Evolutionary conservation across 2,888 invertebrate species (phyloP), one percentile per base, ranked within the genome.

Genomic region (Amblyjoppa fuscipennis): DNA sequence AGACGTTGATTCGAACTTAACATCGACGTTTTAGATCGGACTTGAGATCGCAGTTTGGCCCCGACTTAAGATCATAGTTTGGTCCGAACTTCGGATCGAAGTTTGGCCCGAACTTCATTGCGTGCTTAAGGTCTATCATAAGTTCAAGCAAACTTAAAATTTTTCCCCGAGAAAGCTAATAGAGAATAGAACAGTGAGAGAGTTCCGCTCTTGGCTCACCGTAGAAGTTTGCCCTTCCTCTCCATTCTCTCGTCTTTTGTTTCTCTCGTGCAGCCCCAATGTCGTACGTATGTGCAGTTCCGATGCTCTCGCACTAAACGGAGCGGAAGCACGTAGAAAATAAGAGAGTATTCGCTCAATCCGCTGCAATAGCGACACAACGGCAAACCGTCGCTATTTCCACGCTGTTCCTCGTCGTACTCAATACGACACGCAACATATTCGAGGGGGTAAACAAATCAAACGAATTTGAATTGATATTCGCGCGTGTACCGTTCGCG

Each of bases 291-390:
- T 61, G 38, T 61, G 59, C 53, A 73, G 73, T 69, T 31, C 34
- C 56, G 56, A 68, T 84, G 83, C 73, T 80, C 74, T 77, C 77
- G 84, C 83, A 81, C 77, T 80, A 84, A 86, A 88, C 87, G 84
- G 84, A 80, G 70, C 79, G 68, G 73, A 79, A 74, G 74, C 74
- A 81, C 81, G 79, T 79, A 83, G 88, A 85, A 87, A 85, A 85
- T 83, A 78, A 80, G 85, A 81, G 74, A 78, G 69, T 53, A 64
- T 69, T 70, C 25, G 69, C 38, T 71, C 64, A 38, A 69, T 59
- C 76, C 71, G 68, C 25, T 45, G 28, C 59, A 59, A 59, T 66
- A 64, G 28, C 73, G 53, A 53, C 16, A 69, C 7, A 66, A 25
- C 31, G 38, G 25, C 25, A 9, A 69, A 69, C 16, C 20, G 28